phyloP scores from a whole-genome alignment of 2,888 invertebrate genomes.

The Brachycybe producta region DNA sequence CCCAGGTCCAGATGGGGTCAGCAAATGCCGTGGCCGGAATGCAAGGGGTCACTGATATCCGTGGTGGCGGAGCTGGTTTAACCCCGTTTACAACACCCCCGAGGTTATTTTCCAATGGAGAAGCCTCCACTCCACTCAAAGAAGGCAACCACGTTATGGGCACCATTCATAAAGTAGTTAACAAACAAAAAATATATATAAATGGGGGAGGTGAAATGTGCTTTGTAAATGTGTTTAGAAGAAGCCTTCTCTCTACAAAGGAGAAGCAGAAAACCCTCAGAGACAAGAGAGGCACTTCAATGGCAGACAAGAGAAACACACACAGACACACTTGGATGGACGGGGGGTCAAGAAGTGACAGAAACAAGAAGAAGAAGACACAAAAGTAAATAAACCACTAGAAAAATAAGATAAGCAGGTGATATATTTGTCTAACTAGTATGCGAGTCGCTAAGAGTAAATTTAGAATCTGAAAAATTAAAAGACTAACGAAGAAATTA shows the following conservation, averaged over 20 bases:
- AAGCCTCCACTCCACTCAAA: constrained; percentile 14
- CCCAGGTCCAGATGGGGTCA: constrained; percentile 17
- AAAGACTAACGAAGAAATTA: too few species aligned
- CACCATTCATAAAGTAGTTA: constrained; percentile 10
- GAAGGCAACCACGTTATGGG: constrained; percentile 16
- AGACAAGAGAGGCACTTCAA: too few species aligned
- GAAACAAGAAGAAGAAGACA: not conserved
- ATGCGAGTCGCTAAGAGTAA: too few species aligned
- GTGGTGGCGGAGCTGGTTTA: too few species aligned
- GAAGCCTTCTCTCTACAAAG: not conserved
- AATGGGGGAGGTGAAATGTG: not conserved
- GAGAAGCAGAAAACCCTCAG: not conserved
- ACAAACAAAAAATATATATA: not conserved
- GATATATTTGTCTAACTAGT: too few species aligned
- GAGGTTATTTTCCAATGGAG: constrained; percentile 7
- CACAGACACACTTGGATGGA: too few species aligned
- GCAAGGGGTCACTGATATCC: constrained; percentile 13
- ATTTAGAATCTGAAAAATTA: too few species aligned
- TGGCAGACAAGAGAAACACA: too few species aligned
- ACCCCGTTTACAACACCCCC: not conserved
- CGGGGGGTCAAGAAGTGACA: too few species aligned
- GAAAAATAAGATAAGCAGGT: too few species aligned
- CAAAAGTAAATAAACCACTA: not conserved
- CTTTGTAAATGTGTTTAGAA: not conserved
- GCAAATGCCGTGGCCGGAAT: constrained; percentile 11